Conservation (phyloP, 2,888 invertebrate species). For the Nymphalis polychloros region DNA sequence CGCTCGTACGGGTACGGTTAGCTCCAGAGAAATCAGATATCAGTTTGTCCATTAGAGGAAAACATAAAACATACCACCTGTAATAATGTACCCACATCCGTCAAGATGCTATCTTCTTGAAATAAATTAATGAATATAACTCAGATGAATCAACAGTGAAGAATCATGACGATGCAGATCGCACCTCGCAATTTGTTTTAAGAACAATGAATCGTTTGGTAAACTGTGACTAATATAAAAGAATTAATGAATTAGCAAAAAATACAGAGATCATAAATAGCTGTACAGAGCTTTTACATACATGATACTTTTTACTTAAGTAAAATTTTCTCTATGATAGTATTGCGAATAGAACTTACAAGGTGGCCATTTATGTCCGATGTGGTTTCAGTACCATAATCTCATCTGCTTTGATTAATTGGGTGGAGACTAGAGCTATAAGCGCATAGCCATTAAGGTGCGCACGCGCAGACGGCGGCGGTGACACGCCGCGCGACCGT, state of each 20-base stretch:
- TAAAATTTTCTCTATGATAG: not conserved
- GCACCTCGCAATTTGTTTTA: slow-evolving; percentile 60
- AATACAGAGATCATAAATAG: slow-evolving; percentile 7
- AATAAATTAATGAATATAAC: slow-evolving; percentile 75
- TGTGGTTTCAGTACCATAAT: slow-evolving; percentile 38
- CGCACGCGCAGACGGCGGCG: slow-evolving; percentile 50
- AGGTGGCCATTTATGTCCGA: slow-evolving; percentile 45
- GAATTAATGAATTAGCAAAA: slow-evolving; percentile 39
- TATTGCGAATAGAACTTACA: slow-evolving; percentile 21
- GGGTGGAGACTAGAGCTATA: slow-evolving; percentile 60
- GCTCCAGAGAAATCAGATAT: slow-evolving; percentile 55
- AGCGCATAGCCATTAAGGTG: slow-evolving; percentile 49
- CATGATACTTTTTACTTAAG: not conserved
- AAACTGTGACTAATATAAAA: slow-evolving; percentile 47
- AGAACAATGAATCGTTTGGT: slow-evolving; percentile 44
- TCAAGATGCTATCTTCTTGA: slow-evolving; percentile 75
- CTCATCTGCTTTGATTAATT: slow-evolving; percentile 61
- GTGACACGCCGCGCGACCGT: slow-evolving; percentile 44
- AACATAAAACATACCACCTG: slow-evolving; percentile 70
- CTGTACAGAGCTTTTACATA: slow-evolving; percentile 10
- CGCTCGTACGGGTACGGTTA: slow-evolving; percentile 47
- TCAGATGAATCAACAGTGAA: slow-evolving; percentile 62
- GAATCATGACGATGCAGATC: slow-evolving; percentile 64
- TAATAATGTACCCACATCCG: slow-evolving; percentile 71
- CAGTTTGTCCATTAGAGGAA: slow-evolving; percentile 70